Base-by-base conservation (phyloP, 2,797 vertebrate genomes). In the Sebastes itinus region DNA sequence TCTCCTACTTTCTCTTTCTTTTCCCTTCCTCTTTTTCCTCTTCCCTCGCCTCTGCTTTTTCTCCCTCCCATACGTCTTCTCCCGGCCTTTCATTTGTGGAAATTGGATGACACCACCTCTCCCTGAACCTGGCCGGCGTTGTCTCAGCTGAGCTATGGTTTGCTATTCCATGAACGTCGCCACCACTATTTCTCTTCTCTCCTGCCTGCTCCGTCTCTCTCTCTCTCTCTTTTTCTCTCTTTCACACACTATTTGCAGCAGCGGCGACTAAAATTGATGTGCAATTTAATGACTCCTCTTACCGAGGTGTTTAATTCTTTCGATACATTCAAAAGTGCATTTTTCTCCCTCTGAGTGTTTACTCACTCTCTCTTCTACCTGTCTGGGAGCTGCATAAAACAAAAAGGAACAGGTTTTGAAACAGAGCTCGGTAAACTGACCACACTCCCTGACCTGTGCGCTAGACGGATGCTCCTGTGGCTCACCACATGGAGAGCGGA, bases 101-200 rank as follows among this genome's bases (percentile, higher is more conserved):
- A 79, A 88, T 84, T 75, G 68, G 67, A 84, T 85, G 85, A 83
- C 77, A 78, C 82, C 77, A 64, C 80, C 58, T 86, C 79, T 83
- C 69, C 74, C 75, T 88, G 89, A 90, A 88, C 77, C 77, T 78
- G 71, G 68, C 71, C 56, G 55, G 78, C 80, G 75, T 66, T 83
- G 76, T 90, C 67, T 83, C 75, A 77, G 60, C 82, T 87, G 87
- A 91, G 83, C 84, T 80, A 84, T 84, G 83, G 74, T 88, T 92
- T 91, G 84, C 71, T 87, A 80, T 90, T 87, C 78, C 71, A 73
- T 23, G 77, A 81, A 56, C 78, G 69, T 68, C 22, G 20, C 60
- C 54, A 13, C 62, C 55, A 32, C 79, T 72, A 75, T 87, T 86
- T 64, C 66, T 84, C 75, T 58, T 66, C 16, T 60, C 30, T 16